These are phyloP conservation scores for Toxotes jaculatrix DNA, from an alignment of 2,113 vertebrate genomes.

Conservation along the genomic window DNA sequence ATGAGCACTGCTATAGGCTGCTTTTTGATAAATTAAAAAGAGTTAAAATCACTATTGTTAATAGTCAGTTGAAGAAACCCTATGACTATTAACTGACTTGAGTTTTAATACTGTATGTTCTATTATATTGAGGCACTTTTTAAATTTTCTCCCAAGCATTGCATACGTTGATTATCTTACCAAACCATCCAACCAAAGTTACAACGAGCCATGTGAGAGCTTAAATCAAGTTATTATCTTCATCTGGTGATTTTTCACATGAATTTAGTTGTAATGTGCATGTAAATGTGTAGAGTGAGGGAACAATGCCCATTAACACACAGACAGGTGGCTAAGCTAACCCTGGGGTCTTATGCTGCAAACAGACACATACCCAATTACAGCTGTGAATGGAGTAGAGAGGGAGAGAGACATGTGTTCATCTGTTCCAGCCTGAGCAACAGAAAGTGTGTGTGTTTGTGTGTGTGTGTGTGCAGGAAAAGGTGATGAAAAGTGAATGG, in stretches of 20 bases:
- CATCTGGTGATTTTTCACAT: neutral
- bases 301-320: conserved; percentile 44
- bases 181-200: neutral
- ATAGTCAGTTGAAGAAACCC: no score
- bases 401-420: conserved; percentile 29
- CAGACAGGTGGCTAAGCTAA: conserved; percentile 61
- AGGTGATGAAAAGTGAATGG: conserved; percentile 55
- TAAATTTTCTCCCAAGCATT: no score
- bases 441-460: conserved; percentile 3
- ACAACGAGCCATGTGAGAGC: neutral
- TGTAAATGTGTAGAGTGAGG: neutral
- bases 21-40: no score
- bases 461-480: conserved; percentile 20
- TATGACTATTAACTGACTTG: no score
- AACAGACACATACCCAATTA: conserved; percentile 46
- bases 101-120: no score
- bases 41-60: no score
- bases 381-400: conserved; percentile 46
- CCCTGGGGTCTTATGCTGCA: conserved; percentile 39
- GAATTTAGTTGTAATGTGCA: neutral
- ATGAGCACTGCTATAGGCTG: no score
- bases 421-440: conserved; percentile 20
- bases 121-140: no score
- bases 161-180: neutral
- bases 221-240: neutral